These are phyloP conservation scores for Lasioglossum calceatum DNA, from an alignment of 2,888 invertebrate species.

Conservation along the genomic window DNA sequence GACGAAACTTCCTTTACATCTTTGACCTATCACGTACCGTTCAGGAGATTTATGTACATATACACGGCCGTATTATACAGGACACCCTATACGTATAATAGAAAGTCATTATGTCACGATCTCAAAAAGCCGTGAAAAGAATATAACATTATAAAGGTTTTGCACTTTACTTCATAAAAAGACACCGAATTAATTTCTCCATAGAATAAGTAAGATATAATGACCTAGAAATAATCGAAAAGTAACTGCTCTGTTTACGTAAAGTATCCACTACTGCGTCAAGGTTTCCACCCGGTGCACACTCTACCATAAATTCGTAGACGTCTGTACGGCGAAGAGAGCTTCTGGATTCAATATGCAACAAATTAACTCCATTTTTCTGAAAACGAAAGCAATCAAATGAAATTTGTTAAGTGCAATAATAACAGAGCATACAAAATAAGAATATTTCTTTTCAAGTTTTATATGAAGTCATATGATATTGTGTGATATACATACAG, in stretches of 20 bases:
- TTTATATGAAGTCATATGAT: neutral
- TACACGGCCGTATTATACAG: too few relatives aligned
- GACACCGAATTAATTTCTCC: neutral
- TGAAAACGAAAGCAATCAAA: conserved; percentile 60
- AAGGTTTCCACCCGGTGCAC: conserved; percentile 92
- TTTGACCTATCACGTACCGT: too few relatives aligned
- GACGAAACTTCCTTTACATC: too few relatives aligned
- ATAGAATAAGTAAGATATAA: neutral
- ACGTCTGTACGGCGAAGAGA: conserved; percentile 90
- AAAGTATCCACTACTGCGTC: conserved; percentile 91
- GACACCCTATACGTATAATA: too few relatives aligned
- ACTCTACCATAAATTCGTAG: conserved; percentile 98
- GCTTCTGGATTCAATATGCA: conserved; percentile 97
- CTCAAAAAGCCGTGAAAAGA: neutral
- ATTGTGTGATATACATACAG: neutral
- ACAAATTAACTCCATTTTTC: conserved; percentile 90
- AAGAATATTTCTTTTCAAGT: neutral
- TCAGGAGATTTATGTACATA: too few relatives aligned
- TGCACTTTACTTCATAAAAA: neutral
- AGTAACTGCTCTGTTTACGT: conserved; percentile 89
- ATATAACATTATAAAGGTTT: neutral
- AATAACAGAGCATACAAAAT: neutral
- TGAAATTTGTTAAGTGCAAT: neutral
- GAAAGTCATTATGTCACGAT: neutral
- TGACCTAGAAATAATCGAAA: conserved; percentile 92